phyloP scores from a whole-genome alignment of 1,140 invertebrate species.

The Lucilia cuprina region DNA sequence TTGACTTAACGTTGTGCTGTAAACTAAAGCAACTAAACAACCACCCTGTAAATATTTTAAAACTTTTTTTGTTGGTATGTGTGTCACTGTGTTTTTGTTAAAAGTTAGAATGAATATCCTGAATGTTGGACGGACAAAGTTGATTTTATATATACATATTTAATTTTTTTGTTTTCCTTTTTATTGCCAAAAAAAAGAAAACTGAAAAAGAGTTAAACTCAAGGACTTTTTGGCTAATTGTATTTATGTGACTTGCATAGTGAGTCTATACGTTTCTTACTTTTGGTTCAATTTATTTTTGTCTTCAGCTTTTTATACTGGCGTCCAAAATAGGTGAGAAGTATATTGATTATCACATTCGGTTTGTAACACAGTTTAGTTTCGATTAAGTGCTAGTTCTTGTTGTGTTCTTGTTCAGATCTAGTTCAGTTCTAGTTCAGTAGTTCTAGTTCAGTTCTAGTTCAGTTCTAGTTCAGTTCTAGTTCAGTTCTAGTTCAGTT shows the following conservation, averaged over 20 bases:
- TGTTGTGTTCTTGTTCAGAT: too few relatives aligned
- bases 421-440: too few relatives aligned
- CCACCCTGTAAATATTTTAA: not conserved
- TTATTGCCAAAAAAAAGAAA: slow-evolving; percentile 6
- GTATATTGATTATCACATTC: too few relatives aligned
- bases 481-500: too few relatives aligned
- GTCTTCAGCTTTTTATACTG: not conserved
- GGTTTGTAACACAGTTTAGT: too few relatives aligned
- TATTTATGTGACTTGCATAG: slow-evolving; percentile 30
- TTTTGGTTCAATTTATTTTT: not conserved
- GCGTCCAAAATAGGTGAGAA: too few relatives aligned
- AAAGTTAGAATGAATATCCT: not conserved
- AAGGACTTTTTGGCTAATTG: slow-evolving; percentile 35
- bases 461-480: too few relatives aligned
- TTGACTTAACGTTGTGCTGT: not conserved
- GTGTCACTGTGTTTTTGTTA: not conserved
- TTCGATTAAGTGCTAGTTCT: too few relatives aligned
- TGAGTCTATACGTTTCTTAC: not conserved
- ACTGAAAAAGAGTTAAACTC: slow-evolving; percentile 8
- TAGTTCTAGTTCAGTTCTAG: too few relatives aligned
- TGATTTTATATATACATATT: not conserved
- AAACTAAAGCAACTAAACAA: not conserved
- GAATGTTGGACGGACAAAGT: not conserved
- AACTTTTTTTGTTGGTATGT: not conserved
- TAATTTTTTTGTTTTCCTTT: too few relatives aligned